Evolutionary conservation across 37 sponge, comb jelly and placozoan species (phyloP), one percentile per base, ranked within the genome.

Genomic region (Bolinopsis microptera): DNA sequence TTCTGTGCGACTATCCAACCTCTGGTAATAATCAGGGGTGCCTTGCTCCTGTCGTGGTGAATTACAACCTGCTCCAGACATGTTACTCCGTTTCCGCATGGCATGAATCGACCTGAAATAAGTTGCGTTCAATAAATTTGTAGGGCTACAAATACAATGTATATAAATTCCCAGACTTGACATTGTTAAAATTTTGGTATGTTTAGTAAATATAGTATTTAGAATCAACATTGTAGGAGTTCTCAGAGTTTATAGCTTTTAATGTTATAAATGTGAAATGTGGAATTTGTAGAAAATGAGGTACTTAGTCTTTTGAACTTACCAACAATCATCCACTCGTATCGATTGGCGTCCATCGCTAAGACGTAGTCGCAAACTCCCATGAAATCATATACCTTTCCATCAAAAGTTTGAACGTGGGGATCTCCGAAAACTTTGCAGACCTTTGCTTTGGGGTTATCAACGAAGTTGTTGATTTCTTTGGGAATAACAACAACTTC

Each of bases 21-120:
- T 27, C 90, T 18, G 0, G 41, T 41, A 13, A 86, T 9, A 30
- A 24, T 41, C 25, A 86, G 90, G 61, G 90, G 61, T 23, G 31
- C 31, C 2, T n/a, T 16, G 28, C 23, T 39, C 5, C 21, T n/a
- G 1, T 38, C 90, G 61, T 41, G 41, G 26, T 86, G 35, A 3
- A 86, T 3, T 38, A 48, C 39, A 40, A 86, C 30, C 90, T 86
- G 41, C 28, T 86, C 90, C 90, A 86, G 90, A 86, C 90, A 86
- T 1, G 90, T 86, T 25, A 41, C 61, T 41, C 90, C 90, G 41
- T 86, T 41, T n/a, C 90, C 90, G 39, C 90, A 86, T n/a, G 90
- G 90, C 90, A 86, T 86, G 61, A 86, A 86, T 48, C 32, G 80
- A 35, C 80, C 80, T 70, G 74, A 28, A 48, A 48, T 48, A 5